phyloP scores from a whole-genome alignment of 2,888 invertebrate genomes.

The Lysandra coridon region DNA sequence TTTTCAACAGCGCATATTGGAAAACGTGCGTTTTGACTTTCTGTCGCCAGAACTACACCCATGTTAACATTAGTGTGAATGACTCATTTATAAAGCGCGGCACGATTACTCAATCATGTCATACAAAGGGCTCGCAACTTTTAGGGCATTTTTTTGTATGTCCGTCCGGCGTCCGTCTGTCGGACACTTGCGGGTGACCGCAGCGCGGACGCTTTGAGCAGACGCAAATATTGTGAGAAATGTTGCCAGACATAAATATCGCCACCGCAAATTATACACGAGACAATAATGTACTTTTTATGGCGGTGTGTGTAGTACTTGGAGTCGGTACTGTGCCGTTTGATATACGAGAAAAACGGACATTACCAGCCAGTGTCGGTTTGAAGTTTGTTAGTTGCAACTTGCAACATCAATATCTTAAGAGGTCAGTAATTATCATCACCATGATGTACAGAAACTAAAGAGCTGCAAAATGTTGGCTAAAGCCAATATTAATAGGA shows the following conservation, averaged over 20 bases:
- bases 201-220: slow-evolving; percentile 46
- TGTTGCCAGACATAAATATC: slow-evolving; percentile 44
- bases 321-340: not conserved
- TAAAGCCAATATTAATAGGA: too few species aligned
- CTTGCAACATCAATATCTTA: too few species aligned
- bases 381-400: too few species aligned
- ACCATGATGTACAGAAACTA: too few species aligned
- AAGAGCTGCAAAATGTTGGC: too few species aligned
- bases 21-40: not conserved
- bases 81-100: slow-evolving; percentile 4
- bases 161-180: slow-evolving; percentile 49
- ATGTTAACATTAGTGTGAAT: not conserved
- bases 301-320: not conserved
- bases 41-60: not conserved
- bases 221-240: slow-evolving; percentile 57
- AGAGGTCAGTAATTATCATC: too few species aligned
- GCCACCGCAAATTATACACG: slow-evolving; percentile 45
- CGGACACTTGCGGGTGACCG: slow-evolving; percentile 52
- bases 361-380: too few species aligned
- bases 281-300: slow-evolving; percentile 31
- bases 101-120: slow-evolving; percentile 29
- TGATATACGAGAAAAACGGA: not conserved
- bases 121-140: slow-evolving; percentile 43
- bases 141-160: slow-evolving; percentile 55
- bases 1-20: not conserved